These are phyloP conservation scores for Drosophila varians DNA, from an alignment of 1,140 invertebrate species.

Conservation along the genomic window DNA sequence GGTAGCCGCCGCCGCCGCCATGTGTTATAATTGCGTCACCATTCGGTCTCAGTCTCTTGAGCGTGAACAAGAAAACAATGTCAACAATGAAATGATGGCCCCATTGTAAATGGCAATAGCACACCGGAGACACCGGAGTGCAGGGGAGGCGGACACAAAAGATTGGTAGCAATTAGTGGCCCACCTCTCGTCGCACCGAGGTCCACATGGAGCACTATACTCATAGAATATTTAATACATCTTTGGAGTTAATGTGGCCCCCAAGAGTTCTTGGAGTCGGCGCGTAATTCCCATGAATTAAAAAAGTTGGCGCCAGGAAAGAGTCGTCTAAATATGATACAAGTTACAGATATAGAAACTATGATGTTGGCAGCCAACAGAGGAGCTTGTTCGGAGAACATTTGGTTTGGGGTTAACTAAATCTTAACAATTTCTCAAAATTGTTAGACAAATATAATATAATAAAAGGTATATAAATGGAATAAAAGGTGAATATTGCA, in stretches of 20 bases:
- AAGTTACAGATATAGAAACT: conserved; percentile 27
- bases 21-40: conserved; percentile 75
- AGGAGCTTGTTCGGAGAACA: background rate
- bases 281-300: conserved; percentile 46
- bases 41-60: conserved; percentile 50
- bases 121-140: background rate
- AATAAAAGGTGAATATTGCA: no score
- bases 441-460: background rate
- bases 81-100: conserved; percentile 67
- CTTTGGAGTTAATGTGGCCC: background rate
- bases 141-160: conserved; percentile 36
- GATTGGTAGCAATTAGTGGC: conserved; percentile 62
- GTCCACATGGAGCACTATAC: conserved; percentile 9
- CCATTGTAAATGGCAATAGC: conserved; percentile 46
- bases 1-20: conserved; percentile 19
- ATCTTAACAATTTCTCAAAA: background rate
- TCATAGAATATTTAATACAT: background rate
- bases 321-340: conserved; percentile 42
- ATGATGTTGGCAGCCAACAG: conserved; percentile 1
- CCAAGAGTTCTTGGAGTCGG: conserved; percentile 29
- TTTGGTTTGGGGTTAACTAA: conserved; percentile 8
- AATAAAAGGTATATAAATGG: no score
- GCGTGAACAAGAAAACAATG: conserved; percentile 72
- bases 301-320: conserved; percentile 52
- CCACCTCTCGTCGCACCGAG: conserved; percentile 32